Percentiles rank a stretch among this genome's conserved stretches.
Evolutionary conservation across 2,113 vertebrate species (phyloP).

Genomic region (Etia nguti): DNA sequence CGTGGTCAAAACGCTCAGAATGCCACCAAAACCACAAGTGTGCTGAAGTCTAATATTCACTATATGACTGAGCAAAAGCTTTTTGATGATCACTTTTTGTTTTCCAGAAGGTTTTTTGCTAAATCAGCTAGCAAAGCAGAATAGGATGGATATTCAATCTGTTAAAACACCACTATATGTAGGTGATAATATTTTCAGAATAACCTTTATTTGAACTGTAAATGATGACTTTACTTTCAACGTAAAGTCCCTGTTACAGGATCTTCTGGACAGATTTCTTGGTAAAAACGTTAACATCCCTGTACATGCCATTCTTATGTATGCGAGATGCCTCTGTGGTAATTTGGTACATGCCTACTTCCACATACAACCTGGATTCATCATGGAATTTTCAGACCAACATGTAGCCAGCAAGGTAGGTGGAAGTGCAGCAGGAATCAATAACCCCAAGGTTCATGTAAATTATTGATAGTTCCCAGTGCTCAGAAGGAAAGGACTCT

Average conservation of each 20-base stretch:
- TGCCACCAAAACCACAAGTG: not conserved
- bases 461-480: not conserved
- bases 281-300: fast-evolving
- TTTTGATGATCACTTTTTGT: not conserved
- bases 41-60: not conserved
- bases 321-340: not conserved
- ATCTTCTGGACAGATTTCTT: not conserved
- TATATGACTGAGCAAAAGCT: not conserved
- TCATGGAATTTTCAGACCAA: not conserved
- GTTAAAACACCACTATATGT: not conserved
- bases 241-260: not conserved
- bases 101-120: not conserved
- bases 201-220: not conserved
- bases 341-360: not conserved
- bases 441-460: not conserved
- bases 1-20: fast-evolving
- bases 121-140: not conserved
- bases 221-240: not conserved
- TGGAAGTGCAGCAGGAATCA: not conserved
- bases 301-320: not conserved
- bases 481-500: not conserved
- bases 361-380: not conserved
- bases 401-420: not conserved
- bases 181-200: fast-evolving
- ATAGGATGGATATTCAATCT: not conserved